Conservation (phyloP, 2,797 vertebrate genomes). For the Falco peregrinus region DNA sequence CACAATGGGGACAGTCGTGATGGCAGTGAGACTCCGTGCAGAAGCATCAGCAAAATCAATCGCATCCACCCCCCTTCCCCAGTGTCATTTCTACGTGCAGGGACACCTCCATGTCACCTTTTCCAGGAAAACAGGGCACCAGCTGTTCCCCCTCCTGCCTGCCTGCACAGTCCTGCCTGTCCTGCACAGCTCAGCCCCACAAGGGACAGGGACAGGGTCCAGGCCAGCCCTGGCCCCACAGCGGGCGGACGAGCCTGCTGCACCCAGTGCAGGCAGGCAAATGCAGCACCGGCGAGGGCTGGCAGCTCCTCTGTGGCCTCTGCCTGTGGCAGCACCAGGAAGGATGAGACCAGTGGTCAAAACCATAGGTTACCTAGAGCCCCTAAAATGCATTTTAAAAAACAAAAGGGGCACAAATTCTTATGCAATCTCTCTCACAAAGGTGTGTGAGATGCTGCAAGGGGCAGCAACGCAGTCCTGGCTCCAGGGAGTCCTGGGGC, state of each 20-base stretch:
- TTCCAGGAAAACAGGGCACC: not conserved
- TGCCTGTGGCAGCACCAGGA: not conserved
- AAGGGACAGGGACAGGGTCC: not conserved
- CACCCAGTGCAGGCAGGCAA: not conserved
- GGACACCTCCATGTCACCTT: not conserved
- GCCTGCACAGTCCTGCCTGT: not conserved
- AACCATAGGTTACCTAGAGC: accelerated
- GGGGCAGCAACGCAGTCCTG: accelerated
- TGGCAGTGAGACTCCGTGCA: not conserved
- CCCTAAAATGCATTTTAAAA: not conserved
- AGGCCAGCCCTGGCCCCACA: not conserved
- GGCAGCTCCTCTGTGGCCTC: not conserved
- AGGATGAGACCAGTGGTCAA: accelerated
- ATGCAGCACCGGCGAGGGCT: not conserved
- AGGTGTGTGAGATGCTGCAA: accelerated
- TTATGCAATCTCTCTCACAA: accelerated
- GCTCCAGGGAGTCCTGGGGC: not conserved
- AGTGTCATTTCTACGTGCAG: accelerated
- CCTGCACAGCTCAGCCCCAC: not conserved
- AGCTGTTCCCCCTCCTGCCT: not conserved
- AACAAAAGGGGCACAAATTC: not conserved
- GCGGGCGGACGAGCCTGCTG: no score
- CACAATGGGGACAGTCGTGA: not conserved
- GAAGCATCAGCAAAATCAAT: not conserved
- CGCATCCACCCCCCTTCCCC: accelerated